Conservation (phyloP, 1,140 invertebrate species). For the Hylyphantes graminicola region DNA sequence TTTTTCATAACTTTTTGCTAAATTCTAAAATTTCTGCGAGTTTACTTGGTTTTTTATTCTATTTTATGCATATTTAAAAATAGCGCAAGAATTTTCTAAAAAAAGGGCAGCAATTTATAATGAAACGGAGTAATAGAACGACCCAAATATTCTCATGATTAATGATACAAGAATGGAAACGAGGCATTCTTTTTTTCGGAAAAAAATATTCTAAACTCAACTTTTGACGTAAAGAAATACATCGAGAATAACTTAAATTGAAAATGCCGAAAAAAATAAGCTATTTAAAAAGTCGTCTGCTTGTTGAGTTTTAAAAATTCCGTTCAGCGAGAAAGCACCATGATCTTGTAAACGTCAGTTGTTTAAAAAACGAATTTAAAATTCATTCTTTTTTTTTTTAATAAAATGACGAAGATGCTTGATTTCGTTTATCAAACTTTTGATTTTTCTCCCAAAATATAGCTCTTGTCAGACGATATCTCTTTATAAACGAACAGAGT, state of each 20-base stretch:
- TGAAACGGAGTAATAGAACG: conserved; percentile 40
- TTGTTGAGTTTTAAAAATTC: conserved; percentile 36
- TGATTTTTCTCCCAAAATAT: conserved; percentile 22
- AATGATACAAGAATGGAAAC: conserved; percentile 49
- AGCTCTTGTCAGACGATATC: conserved; percentile 19
- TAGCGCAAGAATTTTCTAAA: conserved; percentile 28
- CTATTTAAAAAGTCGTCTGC: conserved; percentile 21
- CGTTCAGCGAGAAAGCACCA: conserved; percentile 21
- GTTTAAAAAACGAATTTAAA: conserved; percentile 6
- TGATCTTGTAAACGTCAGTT: conserved; percentile 24
- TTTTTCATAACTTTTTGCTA: conserved; percentile 57
- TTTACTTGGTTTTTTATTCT: conserved; percentile 27
- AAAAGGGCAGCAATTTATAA: conserved; percentile 32
- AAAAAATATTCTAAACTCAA: conserved; percentile 18
- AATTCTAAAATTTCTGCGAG: conserved; percentile 39
- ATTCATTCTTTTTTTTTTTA: conserved; percentile 34
- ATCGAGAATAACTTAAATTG: conserved; percentile 42
- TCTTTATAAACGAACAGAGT: not conserved
- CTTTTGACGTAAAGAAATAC: conserved; percentile 22
- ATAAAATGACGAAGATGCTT: not conserved
- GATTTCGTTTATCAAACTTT: conserved; percentile 42
- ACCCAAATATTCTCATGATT: conserved; percentile 49
- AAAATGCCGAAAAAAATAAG: conserved; percentile 33
- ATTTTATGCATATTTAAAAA: conserved; percentile 48
- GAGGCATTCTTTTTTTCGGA: conserved; percentile 27